Evolutionary conservation across 1,140 invertebrate species (phyloP).

Genomic region (Antheraea pernyi): DNA sequence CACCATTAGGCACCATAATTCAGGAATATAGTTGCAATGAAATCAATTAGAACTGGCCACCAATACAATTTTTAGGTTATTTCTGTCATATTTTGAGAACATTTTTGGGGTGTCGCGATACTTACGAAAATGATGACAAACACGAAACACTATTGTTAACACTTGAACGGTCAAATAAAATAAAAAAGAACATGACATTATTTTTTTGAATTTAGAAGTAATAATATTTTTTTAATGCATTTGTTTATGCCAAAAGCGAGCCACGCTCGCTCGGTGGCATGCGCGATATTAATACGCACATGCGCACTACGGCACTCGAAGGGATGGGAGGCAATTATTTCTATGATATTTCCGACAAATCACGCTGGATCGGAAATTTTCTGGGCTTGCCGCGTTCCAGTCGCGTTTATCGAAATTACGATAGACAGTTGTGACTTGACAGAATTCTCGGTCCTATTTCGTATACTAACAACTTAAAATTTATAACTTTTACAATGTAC

Average conservation of each 20-base stretch:
- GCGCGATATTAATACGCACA: slow-evolving; percentile 46
- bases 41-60: slow-evolving; percentile 6
- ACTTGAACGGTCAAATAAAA: background rate
- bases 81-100: slow-evolving; percentile 15
- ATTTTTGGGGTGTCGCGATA: slow-evolving; percentile 14
- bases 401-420: slow-evolving; percentile 30
- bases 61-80: slow-evolving; percentile 26
- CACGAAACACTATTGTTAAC: background rate
- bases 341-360: slow-evolving; percentile 55
- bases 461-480: background rate
- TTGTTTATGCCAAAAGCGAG: slow-evolving; percentile 48
- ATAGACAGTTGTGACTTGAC: slow-evolving; percentile 26
- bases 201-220: background rate
- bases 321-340: slow-evolving; percentile 47
- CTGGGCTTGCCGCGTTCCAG: slow-evolving; percentile 46
- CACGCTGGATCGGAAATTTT: slow-evolving; percentile 40
- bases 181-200: background rate
- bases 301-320: slow-evolving; percentile 33
- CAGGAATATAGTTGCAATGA: background rate
- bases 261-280: slow-evolving; percentile 40
- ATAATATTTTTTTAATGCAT: slow-evolving; percentile 16
- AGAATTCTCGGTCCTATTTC: background rate
- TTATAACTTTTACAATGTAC: too few relatives aligned
- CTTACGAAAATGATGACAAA: slow-evolving; percentile 22
- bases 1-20: background rate